phyloP scores from a whole-genome alignment of 2,888 invertebrate genomes.

The Quadroppia sp. region DNA sequence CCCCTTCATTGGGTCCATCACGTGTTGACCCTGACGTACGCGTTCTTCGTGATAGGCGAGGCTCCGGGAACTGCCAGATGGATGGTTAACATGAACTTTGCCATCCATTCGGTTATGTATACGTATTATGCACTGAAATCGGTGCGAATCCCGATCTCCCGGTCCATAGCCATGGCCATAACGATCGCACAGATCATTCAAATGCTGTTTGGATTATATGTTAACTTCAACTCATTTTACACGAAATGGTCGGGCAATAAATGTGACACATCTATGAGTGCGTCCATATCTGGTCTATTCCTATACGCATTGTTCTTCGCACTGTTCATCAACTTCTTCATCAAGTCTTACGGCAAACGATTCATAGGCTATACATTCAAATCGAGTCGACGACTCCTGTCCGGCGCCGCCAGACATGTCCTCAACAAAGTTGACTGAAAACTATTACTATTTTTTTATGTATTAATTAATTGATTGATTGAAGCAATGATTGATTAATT shows the following conservation, averaged over 20 bases:
- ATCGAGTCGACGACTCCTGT: background rate
- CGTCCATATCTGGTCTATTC: slow-evolving; percentile 79
- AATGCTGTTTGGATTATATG: slow-evolving; percentile 86
- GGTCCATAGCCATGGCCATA: slow-evolving; percentile 74
- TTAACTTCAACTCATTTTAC: slow-evolving; percentile 83
- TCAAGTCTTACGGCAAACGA: slow-evolving; percentile 66
- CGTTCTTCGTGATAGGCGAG: slow-evolving; percentile 84
- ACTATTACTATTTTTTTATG: too few relatives aligned
- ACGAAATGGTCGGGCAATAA: slow-evolving; percentile 59
- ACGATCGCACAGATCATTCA: slow-evolving; percentile 86
- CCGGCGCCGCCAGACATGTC: slow-evolving; percentile 15
- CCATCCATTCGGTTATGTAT: slow-evolving; percentile 87
- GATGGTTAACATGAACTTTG: slow-evolving; percentile 93
- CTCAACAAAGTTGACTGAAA: slow-evolving; percentile 28
- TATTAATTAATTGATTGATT: too few relatives aligned
- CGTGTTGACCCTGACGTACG: slow-evolving; percentile 71
- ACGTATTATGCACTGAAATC: slow-evolving; percentile 81
- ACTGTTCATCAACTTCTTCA: slow-evolving; percentile 87
- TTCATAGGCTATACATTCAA: slow-evolving; percentile 5
- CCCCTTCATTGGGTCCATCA: slow-evolving; percentile 97
- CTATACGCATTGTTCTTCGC: slow-evolving; percentile 95
- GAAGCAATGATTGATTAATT: too few relatives aligned
- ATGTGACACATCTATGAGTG: slow-evolving; percentile 77
- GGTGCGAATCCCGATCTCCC: slow-evolving; percentile 76
- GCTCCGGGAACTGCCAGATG: slow-evolving; percentile 63